A percentile compares a stretch with the other conserved stretches of the same genome.
Conservation (phyloP, 1,140 invertebrate species). For the Archivesica marissinica region DNA sequence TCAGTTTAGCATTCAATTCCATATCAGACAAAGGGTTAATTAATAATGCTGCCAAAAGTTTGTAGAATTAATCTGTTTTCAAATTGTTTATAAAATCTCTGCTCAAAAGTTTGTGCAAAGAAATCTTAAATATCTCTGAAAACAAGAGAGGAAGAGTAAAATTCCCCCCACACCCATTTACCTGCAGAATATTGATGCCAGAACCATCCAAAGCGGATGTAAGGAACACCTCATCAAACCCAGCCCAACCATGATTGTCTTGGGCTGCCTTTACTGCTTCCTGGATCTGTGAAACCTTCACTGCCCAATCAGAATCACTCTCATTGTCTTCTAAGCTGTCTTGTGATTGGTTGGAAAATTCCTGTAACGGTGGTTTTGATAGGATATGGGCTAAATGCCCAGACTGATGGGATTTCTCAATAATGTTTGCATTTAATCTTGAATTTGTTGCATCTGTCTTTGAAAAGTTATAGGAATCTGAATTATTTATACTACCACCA, state of each 20-base stretch:
- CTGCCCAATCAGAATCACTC: background rate
- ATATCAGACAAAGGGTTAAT: too few species aligned
- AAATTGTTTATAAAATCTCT: too few species aligned
- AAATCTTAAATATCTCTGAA: too few species aligned
- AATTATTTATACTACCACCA: background rate
- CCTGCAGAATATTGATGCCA: conserved; percentile 91
- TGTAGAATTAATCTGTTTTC: too few species aligned
- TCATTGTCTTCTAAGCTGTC: background rate
- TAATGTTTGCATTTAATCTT: background rate
- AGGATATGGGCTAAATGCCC: conserved; percentile 19
- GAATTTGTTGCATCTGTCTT: too few species aligned
- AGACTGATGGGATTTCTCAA: conserved; percentile 39
- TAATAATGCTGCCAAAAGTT: too few species aligned
- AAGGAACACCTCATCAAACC: conserved; percentile 94
- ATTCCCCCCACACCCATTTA: too few species aligned
- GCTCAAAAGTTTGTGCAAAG: too few species aligned
- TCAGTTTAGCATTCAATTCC: too few species aligned
- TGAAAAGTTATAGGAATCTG: background rate
- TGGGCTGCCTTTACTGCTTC: background rate
- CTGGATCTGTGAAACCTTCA: background rate
- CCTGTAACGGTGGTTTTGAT: background rate
- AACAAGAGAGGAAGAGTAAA: too few species aligned
- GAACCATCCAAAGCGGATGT: conserved; percentile 92
- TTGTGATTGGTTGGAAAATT: background rate
- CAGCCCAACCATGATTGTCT: conserved; percentile 86